Evolutionary conservation across 2,888 invertebrate species (phyloP), one percentile per base, ranked within the genome.

Genomic region (Hipparchia semele): DNA sequence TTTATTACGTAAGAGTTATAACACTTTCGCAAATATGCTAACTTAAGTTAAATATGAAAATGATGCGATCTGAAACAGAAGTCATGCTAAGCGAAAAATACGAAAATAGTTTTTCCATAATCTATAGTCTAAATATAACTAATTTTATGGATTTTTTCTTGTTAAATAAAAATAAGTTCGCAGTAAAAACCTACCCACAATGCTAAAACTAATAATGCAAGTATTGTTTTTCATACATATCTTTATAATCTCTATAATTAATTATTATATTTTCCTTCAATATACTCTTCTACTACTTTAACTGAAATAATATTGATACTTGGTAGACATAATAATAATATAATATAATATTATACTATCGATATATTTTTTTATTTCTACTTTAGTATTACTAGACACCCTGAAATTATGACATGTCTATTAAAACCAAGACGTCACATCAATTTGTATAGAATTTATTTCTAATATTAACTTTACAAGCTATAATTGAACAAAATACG

Each of bases 341-440:
- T 39, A 39, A 39, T 49, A 39, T 60, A 3, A 53, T 51, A 23
- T 6, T 65, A 64, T 65, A 7, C 1, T 13, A 53, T 39, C 10
- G 51, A 51, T 65, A 53, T 53, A 53, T 33, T 65, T 33, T 33
- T 39, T 62, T 49, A 53, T 53, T 65, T 53, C 65, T 65, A 67
- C 67, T 67, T 13, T 56, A 58, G 45, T 58, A 69, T 61, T 61
- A 53, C 60, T 69, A 69, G n/a, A 69, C 69, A 69, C 69, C 61
- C 69, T 69, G 69, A 69, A 45, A 7, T 61, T 68, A 68, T 67
- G 64, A 64, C 64, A 45, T 56, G 56, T 56, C 67, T 56, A 56
- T 56, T 45, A 56, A 65, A 65, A 65, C 10, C 51, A 51, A 65
- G 65, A 65, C 65, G 65, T 65, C 65, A 65, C 53, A 53, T 65